Evolutionary conservation across 2,888 invertebrate genomes (phyloP).

Genomic region (Carpatolechia fugitivella): DNA sequence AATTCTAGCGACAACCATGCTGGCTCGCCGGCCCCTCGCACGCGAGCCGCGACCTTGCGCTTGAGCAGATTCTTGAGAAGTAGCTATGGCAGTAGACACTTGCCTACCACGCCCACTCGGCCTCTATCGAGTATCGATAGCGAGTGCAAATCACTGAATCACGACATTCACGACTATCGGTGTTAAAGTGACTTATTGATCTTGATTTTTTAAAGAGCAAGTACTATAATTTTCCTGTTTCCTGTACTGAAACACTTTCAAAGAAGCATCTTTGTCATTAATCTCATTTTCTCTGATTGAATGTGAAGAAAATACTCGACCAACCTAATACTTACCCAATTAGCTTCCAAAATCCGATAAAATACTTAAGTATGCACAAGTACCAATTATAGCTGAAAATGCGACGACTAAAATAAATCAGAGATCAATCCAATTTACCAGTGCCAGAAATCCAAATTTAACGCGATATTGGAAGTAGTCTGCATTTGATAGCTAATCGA

Average conservation of each 20-base stretch:
- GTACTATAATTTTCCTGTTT: too few species aligned
- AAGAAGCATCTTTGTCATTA: too few species aligned
- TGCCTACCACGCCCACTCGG: background rate
- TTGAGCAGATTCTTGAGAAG: slow-evolving; percentile 2
- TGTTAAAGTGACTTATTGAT: background rate
- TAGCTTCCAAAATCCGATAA: too few species aligned
- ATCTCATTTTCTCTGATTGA: too few species aligned
- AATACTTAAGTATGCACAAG: too few species aligned
- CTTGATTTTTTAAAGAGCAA: too few species aligned
- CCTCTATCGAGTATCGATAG: background rate
- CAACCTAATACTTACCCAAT: too few species aligned
- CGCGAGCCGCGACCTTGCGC: slow-evolving; percentile 20
- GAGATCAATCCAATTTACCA: background rate
- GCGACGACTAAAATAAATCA: background rate
- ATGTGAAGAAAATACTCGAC: too few species aligned
- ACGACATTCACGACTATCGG: background rate
- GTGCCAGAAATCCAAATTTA: background rate
- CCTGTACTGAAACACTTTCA: too few species aligned
- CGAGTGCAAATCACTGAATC: background rate
- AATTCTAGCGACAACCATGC: background rate
- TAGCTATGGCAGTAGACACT: background rate
- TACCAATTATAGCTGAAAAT: too few species aligned
- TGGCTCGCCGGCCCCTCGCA: background rate
- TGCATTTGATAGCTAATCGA: slow-evolving; percentile 6
- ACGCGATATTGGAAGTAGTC: background rate